These are phyloP conservation scores for Catalaphyllia jardinei DNA, from an alignment of 64 coral and sea anemone species.

Conservation along the genomic window DNA sequence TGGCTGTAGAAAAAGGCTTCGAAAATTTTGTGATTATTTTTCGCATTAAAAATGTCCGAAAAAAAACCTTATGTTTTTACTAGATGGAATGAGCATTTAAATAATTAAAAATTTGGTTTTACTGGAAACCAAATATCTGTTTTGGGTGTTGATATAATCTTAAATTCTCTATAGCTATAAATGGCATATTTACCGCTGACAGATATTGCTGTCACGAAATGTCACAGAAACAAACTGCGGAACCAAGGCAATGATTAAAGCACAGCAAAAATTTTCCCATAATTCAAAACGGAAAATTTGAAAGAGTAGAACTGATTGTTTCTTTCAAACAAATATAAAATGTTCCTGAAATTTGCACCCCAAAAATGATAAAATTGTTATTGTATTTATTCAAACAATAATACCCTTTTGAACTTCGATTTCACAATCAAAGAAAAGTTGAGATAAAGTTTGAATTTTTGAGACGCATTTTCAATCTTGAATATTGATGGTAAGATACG, in stretches of 20 bases:
- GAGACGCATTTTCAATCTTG: too few species aligned
- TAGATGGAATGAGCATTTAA: neutral
- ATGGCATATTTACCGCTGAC: slow-evolving; percentile 18
- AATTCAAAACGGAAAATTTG: neutral
- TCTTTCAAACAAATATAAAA: neutral
- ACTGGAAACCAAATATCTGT: neutral
- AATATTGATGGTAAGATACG: too few species aligned
- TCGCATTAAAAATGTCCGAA: neutral
- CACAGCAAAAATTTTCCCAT: slow-evolving; percentile 37
- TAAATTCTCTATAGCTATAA: slow-evolving; percentile 40
- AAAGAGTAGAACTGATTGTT: neutral
- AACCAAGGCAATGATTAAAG: slow-evolving; percentile 38
- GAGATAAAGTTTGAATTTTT: too few species aligned
- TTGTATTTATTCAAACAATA: too few species aligned
- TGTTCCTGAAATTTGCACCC: neutral
- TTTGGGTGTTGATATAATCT: neutral
- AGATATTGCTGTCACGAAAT: slow-evolving; percentile 14
- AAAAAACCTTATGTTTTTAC: neutral
- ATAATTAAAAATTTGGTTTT: neutral
- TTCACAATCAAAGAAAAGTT: too few species aligned
- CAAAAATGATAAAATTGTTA: too few species aligned
- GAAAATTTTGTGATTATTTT: neutral
- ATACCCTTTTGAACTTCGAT: too few species aligned
- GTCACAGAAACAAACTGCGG: neutral
- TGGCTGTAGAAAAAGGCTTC: too few species aligned